Percentiles rank a stretch among this genome's conserved stretches.
Conservation (phyloP, 2,113 vertebrate species). For the Hippocampus mohnikei region DNA sequence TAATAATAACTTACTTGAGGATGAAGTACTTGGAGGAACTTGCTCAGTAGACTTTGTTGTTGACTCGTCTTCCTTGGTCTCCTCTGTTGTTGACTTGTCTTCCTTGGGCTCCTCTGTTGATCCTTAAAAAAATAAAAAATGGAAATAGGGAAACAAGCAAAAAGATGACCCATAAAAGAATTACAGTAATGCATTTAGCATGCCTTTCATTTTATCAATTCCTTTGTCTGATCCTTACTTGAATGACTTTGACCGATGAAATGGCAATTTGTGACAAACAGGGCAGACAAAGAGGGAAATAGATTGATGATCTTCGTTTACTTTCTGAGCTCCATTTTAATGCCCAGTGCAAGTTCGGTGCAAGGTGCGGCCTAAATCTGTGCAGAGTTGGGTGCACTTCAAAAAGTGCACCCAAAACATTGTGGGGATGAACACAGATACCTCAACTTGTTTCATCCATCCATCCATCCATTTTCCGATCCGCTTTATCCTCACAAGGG, state of each 20-base stretch:
- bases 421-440: too few species aligned
- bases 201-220: not conserved
- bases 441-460: too few species aligned
- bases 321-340: too few species aligned
- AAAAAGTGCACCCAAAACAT: too few species aligned
- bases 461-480: too few species aligned
- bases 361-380: too few species aligned
- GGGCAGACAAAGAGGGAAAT: slow-evolving; percentile 2
- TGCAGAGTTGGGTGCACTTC: too few species aligned
- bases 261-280: not conserved
- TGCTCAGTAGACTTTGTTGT: not conserved
- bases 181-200: not conserved
- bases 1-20: slow-evolving; percentile 12
- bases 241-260: not conserved
- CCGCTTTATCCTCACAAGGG: too few species aligned
- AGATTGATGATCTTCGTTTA: not conserved
- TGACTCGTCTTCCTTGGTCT: not conserved
- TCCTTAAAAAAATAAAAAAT: not conserved
- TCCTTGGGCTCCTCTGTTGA: not conserved
- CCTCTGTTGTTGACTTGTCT: not conserved
- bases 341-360: too few species aligned
- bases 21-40: not conserved
- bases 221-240: not conserved
- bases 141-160: not conserved
- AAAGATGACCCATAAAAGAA: not conserved